Evolutionary conservation across 2,797 vertebrate genomes (phyloP).

Genomic region (Lepus townsendii): DNA sequence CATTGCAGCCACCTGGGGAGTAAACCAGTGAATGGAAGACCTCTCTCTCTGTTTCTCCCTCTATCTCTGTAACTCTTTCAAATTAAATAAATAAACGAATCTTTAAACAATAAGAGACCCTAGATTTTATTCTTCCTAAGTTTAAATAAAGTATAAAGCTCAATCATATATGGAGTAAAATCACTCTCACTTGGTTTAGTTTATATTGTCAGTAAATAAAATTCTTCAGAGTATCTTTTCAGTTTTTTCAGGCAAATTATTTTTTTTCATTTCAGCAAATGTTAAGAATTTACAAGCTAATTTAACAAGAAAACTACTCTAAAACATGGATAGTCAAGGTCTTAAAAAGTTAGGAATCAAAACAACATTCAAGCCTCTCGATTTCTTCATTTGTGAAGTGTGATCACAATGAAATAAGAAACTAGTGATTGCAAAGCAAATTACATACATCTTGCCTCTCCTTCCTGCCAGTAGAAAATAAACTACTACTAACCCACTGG

Average conservation of each 20-base stretch:
- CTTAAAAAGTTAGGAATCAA: conserved; percentile 29
- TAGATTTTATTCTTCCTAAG: conserved; percentile 44
- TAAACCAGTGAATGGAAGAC: too few relatives aligned
- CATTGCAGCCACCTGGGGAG: too few relatives aligned
- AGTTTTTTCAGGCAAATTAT: conserved; percentile 57
- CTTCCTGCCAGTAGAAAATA: conserved; percentile 28
- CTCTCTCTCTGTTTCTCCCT: too few relatives aligned
- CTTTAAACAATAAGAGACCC: too few relatives aligned
- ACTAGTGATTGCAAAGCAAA: not conserved
- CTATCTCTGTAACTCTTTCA: too few relatives aligned
- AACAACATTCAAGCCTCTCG: not conserved
- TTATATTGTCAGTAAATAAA: conserved; percentile 14
- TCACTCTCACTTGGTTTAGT: conserved; percentile 15
- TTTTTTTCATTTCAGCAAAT: conserved; percentile 54
- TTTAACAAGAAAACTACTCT: conserved; percentile 28
- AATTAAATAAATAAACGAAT: too few relatives aligned
- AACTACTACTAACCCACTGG: not conserved
- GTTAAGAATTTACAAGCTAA: conserved; percentile 56
- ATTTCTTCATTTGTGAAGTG: conserved; percentile 31
- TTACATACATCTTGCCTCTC: not conserved
- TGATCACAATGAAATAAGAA: not conserved
- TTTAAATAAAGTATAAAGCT: not conserved
- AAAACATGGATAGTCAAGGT: conserved; percentile 17
- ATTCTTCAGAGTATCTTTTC: not conserved
- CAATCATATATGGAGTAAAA: not conserved